These are phyloP conservation scores for Fissipunctia ypsillon DNA, from an alignment of 2,888 invertebrate genomes.

Conservation along the genomic window DNA sequence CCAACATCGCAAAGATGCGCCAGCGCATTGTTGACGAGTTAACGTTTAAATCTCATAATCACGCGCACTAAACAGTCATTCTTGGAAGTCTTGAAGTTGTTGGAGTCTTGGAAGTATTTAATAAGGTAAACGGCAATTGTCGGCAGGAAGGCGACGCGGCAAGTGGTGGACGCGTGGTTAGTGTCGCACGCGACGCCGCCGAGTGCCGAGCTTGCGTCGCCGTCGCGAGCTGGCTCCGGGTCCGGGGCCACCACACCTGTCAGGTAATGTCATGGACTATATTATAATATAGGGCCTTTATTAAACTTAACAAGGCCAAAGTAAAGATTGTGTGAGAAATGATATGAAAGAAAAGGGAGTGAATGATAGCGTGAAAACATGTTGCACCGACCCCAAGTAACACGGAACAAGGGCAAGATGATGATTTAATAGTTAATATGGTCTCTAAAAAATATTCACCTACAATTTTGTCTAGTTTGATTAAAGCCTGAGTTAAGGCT, in stretches of 20 bases:
- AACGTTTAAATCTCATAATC: constrained; percentile 56
- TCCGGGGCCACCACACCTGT: constrained; percentile 98
- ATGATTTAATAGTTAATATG: background rate
- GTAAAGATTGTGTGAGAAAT: background rate
- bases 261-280: constrained; percentile 87
- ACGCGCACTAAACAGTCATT: constrained; percentile 40
- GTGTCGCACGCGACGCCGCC: constrained; percentile 96
- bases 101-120: constrained; percentile 46
- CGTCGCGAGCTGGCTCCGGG: constrained; percentile 94
- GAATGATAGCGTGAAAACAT: too few relatives aligned
- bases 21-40: constrained; percentile 44
- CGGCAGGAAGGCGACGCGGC: constrained; percentile 96
- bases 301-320: background rate
- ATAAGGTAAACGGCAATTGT: constrained; percentile 67
- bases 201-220: constrained; percentile 90
- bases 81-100: constrained; percentile 27
- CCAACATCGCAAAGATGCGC: constrained; percentile 27
- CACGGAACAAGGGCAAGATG: background rate
- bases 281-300: background rate
- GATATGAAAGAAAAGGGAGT: background rate
- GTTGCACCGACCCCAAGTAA: background rate
- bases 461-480: background rate
- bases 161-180: constrained; percentile 98
- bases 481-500: background rate
- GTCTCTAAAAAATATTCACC: background rate